Evolutionary conservation across 1,140 invertebrate species (phyloP).

Genomic region (Drosophila saltans): DNA sequence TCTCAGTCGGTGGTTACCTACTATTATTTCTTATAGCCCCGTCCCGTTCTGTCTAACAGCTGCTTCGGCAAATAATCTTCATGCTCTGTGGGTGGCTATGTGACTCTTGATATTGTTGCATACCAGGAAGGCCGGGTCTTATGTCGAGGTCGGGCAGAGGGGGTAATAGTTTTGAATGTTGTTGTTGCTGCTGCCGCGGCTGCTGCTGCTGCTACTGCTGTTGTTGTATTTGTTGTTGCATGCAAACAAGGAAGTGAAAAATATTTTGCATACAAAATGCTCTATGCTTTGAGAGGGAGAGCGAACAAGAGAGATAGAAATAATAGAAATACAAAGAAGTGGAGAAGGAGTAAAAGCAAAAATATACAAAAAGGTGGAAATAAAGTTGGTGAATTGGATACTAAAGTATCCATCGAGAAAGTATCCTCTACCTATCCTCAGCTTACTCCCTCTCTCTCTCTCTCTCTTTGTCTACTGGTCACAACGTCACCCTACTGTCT

Average conservation of each 20-base stretch:
- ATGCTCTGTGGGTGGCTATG: constrained; percentile 28
- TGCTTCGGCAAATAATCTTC: neutral
- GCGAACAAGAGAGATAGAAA: neutral
- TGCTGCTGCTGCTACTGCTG: constrained; percentile 13
- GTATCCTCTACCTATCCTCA: constrained; percentile 11
- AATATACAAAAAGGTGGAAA: constrained; percentile 4
- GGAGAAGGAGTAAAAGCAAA: neutral
- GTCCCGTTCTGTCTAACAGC: neutral
- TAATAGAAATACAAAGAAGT: neutral
- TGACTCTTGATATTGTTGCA: constrained; percentile 29
- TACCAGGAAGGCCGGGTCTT: constrained; percentile 60
- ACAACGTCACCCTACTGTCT: no score
- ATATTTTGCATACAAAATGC: constrained; percentile 45
- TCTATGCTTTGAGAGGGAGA: constrained; percentile 12
- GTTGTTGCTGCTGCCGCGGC: neutral
- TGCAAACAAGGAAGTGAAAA: constrained; percentile 78
- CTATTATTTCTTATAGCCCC: constrained; percentile 2
- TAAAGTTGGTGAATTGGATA: neutral
- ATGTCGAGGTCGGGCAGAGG: constrained; percentile 55
- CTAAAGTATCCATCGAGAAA: constrained; percentile 43
- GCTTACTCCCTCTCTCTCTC: neutral
- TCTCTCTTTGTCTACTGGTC: neutral
- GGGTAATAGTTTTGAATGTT: neutral
- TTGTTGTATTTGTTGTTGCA: constrained; percentile 38
- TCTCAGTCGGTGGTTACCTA: constrained; percentile 4